Evolutionary conservation across 2,113 vertebrate genomes (phyloP), one percentile per base, ranked within the genome.

Genomic region (Galbula dea): DNA sequence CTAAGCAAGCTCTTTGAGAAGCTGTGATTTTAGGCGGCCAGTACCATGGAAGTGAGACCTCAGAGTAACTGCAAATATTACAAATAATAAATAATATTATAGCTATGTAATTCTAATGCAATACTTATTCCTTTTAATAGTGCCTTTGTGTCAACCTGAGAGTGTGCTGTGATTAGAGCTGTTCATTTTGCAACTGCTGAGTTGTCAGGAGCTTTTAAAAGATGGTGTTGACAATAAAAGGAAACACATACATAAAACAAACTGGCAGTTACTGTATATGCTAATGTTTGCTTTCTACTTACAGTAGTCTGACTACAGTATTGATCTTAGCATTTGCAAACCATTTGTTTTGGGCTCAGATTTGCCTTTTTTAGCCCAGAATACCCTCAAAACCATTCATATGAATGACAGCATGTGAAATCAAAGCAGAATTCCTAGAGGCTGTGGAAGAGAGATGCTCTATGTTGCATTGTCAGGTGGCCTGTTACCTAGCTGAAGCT

Each of bases 181-280:
- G 83, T 77, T 96, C 48, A 74, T 75, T 96, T 86, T 89, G 79
- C 77, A 89, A 84, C 93, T 96, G 78, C 89, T 77, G 57, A 86
- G 94, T 97, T 95, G 96, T 97, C 96, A 82, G 76, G 87, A 96
- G 87, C 73, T 97, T 96, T 97, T 93, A 63, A n/a, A n/a, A 85
- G 59, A 91, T 80, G 59, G 59, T 96, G 93, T 89, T 95, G 94
- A 80, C 71, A 95, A 73, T 69, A 72, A 75, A 90, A 93, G 83
- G 83, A 89, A 94, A 96, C 82, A 37, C 81, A 90, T 30, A 65
- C 57, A 37, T 54, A 34, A 92, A 93, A 94, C 88, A 92, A 92
- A 51, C 73, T 48, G 77, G 78, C 89, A 58, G 52, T 96, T 96
- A 93, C 52, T 85, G 37, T 36, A 29, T 88, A 46, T 73, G 59